These are phyloP conservation scores for Serranus cabrilla DNA, from an alignment of 2,797 vertebrate genomes.

Conservation along the genomic window DNA sequence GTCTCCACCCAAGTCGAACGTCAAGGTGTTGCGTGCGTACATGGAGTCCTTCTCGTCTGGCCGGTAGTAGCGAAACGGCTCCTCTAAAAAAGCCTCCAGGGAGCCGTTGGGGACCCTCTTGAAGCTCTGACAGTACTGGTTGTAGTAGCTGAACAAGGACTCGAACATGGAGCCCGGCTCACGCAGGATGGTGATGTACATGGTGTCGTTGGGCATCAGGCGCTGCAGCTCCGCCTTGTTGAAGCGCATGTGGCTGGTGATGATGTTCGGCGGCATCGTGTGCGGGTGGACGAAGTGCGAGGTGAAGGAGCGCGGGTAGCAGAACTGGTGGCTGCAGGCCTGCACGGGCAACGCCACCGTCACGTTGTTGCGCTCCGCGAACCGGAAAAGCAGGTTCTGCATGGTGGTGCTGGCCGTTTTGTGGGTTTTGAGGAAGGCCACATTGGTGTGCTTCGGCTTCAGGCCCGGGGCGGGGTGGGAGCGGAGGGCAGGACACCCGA, in stretches of 20 bases:
- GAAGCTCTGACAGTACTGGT: conserved; percentile 89
- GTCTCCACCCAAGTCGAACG: conserved; percentile 90
- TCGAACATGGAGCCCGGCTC: conserved; percentile 93
- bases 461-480: conserved; percentile 61
- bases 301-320: conserved; percentile 89
- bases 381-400: conserved; percentile 93
- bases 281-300: conserved; percentile 88
- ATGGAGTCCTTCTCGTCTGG: conserved; percentile 86
- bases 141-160: conserved; percentile 91
- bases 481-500: conserved; percentile 76
- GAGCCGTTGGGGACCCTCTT: conserved; percentile 89
- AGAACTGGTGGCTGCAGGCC: conserved; percentile 90
- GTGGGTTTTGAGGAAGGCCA: conserved; percentile 93
- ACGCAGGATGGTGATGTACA: conserved; percentile 90
- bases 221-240: conserved; percentile 82
- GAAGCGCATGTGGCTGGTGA: conserved; percentile 91
- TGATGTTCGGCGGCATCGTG: conserved; percentile 85
- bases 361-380: conserved; percentile 90
- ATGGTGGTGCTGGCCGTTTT: conserved; percentile 92
- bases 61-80: conserved; percentile 87
- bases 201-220: conserved; percentile 88
- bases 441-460: conserved; percentile 86
- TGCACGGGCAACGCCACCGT: conserved; percentile 89
- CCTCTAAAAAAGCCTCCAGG: conserved; percentile 86
- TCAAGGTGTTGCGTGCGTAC: conserved; percentile 90